Evolutionary conservation across 2,797 vertebrate species (phyloP).

Genomic region (Myioborus miniatus): DNA sequence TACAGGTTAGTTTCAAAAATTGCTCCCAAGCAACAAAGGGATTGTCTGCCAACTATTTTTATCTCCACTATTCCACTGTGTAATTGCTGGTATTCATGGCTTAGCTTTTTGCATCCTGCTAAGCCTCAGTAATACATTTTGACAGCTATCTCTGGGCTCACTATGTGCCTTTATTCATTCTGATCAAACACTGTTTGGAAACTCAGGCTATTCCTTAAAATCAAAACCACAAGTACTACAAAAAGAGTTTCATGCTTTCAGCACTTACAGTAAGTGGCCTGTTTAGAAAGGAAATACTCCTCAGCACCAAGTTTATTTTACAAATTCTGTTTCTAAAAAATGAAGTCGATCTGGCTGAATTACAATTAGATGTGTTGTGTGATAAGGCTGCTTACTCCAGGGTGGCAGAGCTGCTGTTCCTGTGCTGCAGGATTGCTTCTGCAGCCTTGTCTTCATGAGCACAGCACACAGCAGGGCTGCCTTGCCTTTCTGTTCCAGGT

Average conservation of each 20-base stretch:
- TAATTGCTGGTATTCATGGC: not conserved
- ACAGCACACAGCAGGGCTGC: not conserved
- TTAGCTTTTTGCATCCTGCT: not conserved
- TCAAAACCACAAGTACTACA: not conserved
- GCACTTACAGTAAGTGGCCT: not conserved
- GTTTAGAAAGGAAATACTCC: not conserved
- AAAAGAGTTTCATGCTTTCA: not conserved
- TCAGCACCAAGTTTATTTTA: not conserved
- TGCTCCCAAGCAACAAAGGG: not conserved
- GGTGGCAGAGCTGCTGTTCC: not conserved
- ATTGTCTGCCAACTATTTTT: constrained; percentile 6
- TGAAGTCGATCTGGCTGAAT: not conserved
- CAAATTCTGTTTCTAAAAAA: not conserved
- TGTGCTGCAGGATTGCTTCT: not conserved
- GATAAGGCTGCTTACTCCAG: not conserved
- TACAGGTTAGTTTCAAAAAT: constrained; percentile 86
- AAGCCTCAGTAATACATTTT: not conserved
- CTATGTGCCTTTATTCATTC: not conserved
- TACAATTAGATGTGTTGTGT: not conserved
- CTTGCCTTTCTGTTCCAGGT: not conserved
- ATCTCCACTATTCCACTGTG: not conserved
- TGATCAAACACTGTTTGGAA: not conserved
- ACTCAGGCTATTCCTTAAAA: not conserved
- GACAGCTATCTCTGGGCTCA: not conserved
- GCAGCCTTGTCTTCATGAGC: not conserved